These are phyloP conservation scores for Riparia riparia DNA, from an alignment of 2,113 vertebrate species.

Conservation along the genomic window DNA sequence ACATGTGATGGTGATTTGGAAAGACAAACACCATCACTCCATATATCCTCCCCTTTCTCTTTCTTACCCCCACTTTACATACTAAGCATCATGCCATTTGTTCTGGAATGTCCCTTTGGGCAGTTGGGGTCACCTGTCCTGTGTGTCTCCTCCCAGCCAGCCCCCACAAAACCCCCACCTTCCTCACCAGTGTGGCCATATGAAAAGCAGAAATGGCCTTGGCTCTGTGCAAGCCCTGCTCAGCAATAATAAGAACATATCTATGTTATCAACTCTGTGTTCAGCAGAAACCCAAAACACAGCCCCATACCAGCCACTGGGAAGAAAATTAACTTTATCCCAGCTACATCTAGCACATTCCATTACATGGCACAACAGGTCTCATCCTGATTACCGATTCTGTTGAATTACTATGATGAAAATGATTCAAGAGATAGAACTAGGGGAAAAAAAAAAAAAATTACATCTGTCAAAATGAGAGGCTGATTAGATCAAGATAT, in stretches of 20 bases:
- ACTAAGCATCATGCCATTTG: fast-evolving
- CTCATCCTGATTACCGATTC: background rate
- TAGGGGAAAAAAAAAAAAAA: background rate
- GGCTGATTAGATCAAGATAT: background rate
- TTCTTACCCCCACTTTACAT: background rate
- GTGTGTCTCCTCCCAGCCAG: background rate
- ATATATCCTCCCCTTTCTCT: background rate
- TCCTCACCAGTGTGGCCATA: fast-evolving
- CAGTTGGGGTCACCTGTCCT: background rate
- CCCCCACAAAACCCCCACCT: background rate
- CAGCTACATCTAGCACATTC: background rate
- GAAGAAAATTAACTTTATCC: background rate
- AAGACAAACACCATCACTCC: background rate
- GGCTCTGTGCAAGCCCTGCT: background rate
- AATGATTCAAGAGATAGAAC: background rate
- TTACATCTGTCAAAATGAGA: background rate
- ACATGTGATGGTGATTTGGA: fast-evolving
- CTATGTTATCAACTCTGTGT: background rate
- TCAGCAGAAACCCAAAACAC: background rate
- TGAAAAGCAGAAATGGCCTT: background rate
- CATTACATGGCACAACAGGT: background rate
- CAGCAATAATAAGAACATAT: background rate
- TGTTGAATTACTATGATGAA: background rate
- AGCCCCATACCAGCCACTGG: background rate
- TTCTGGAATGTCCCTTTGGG: background rate